Base-by-base conservation (phyloP, 2,888 invertebrate genomes). In the Cynaeus angustus region DNA sequence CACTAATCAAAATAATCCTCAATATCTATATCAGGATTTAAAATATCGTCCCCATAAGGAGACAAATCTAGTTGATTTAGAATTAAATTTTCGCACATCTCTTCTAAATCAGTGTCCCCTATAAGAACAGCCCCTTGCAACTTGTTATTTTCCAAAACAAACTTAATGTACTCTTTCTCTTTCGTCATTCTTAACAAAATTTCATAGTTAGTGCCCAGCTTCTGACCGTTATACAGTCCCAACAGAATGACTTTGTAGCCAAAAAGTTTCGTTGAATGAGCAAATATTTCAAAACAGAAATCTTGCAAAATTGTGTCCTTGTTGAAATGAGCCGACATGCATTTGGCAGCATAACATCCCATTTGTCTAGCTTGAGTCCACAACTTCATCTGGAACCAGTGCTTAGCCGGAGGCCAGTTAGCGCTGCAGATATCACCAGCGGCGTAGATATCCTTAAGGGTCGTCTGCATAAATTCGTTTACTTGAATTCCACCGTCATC, bases 301-400 rank as follows among this genome's bases (percentile, higher is more conserved):
- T 99, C 99, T 85, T 93, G 94, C 65, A 92, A 86, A 9, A 94
- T 88, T 73, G 88, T 87, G 84, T 94, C 90, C 5, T 88, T 86
- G 8, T 85, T 87, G 5, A 88, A 81, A 72, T 85, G 85, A 0
- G 89, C 90, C 71, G 90, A 89, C 95, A 99, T 98, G 66, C 93
- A 91, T 83, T 94, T 94, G 0, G 96, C 98, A 16, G 95, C 97
- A 88, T 96, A 97, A 62, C 90, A 89, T 7, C 98, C 99, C 98
- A 98, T 98, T 86, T 98, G 98, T 62, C 97, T 87, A 0, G 99
- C 99, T 86, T 99, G 99, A 0, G 97, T 96, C 99, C 99, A 99
- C 33, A 99, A 85, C 68, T 97, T 89, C 92, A 99, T 94, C 87
- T 98, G 94, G 83, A 95, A 94, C 97, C 97, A 97, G 81, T 96